Evolutionary conservation across 2,113 vertebrate genomes (phyloP).

Genomic region (Porphyrio hochstetteri): DNA sequence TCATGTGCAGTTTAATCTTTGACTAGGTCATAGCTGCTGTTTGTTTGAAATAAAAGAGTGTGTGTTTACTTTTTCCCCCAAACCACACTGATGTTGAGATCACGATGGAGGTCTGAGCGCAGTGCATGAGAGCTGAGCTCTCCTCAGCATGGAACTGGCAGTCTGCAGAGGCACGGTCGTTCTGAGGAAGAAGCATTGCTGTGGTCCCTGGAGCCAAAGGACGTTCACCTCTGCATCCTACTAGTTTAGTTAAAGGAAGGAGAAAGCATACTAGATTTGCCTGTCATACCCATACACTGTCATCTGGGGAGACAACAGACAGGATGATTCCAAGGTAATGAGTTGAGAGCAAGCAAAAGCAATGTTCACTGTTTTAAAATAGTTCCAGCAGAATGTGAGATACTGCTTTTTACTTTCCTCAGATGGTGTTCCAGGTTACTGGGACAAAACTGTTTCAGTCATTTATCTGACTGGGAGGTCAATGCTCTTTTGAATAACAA

Average conservation of each 20-base stretch:
- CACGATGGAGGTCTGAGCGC: not conserved
- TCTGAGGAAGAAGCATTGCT: not conserved
- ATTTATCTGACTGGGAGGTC: slow-evolving; percentile 14
- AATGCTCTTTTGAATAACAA: not conserved
- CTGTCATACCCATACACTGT: not conserved
- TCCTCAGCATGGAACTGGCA: not conserved
- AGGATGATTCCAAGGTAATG: not conserved
- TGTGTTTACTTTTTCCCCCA: slow-evolving; percentile 2
- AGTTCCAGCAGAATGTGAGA: not conserved
- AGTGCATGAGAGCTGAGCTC: not conserved
- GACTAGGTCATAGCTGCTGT: slow-evolving; percentile 4
- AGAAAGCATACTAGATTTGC: not conserved
- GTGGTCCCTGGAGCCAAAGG: not conserved
- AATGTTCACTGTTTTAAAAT: not conserved
- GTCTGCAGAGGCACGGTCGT: not conserved
- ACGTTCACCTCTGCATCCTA: not conserved
- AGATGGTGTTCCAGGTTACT: not conserved
- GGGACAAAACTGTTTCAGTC: not conserved
- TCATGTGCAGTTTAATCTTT: slow-evolving; percentile 32
- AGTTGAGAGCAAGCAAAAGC: not conserved
- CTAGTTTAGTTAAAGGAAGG: not conserved
- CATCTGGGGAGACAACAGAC: not conserved
- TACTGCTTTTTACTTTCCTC: not conserved
- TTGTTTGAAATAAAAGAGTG: slow-evolving; percentile 17
- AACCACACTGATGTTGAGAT: not conserved